Evolutionary conservation across 2,797 vertebrate genomes (phyloP).

Genomic region (Sarcoramphus papa): DNA sequence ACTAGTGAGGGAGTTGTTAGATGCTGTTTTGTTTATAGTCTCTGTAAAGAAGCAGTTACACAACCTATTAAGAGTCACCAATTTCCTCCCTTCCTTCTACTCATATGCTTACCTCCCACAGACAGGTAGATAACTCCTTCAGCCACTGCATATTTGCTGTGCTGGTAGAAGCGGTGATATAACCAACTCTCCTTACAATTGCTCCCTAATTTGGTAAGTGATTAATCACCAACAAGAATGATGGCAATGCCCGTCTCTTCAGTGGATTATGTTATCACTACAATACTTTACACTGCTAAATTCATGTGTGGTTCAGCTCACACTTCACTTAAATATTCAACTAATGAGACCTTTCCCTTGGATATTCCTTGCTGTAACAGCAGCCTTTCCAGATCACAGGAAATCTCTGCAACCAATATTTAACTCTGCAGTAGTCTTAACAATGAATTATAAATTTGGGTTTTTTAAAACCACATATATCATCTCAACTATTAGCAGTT

Average conservation of each 20-base stretch:
- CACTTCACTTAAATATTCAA: neutral
- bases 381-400: neutral
- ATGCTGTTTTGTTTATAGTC: neutral
- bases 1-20: no score
- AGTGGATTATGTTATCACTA: neutral
- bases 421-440: neutral
- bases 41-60: neutral
- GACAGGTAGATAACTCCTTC: neutral
- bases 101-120: neutral
- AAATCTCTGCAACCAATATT: neutral
- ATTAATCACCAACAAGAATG: constrained; percentile 4
- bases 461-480: neutral
- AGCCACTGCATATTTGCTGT: neutral
- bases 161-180: neutral
- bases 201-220: neutral
- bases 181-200: neutral
- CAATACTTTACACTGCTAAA: neutral
- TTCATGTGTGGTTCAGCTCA: neutral
- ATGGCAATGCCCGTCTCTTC: neutral
- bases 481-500: neutral
- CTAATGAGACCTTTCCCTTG: neutral
- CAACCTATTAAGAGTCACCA: neutral
- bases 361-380: neutral
- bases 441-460: neutral
- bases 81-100: neutral